These are phyloP conservation scores for Halocaridina rubra DNA, from an alignment of 2,888 invertebrate genomes.

Conservation along the genomic window DNA sequence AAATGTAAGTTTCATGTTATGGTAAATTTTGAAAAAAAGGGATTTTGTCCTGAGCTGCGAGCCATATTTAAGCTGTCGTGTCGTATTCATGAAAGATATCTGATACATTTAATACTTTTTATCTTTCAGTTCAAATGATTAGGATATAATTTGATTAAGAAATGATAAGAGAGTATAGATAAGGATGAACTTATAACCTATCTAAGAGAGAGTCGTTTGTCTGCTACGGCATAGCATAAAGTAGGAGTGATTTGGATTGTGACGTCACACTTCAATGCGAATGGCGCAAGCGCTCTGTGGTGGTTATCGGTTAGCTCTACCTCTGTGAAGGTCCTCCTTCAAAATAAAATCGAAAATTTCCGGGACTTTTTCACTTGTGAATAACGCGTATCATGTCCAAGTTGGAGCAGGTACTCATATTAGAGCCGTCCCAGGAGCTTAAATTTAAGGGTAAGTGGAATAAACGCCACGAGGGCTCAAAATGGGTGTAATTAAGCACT, in stretches of 20 bases:
- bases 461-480: no score
- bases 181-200: no score
- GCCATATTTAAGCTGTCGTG: no score
- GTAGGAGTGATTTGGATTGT: conserved; percentile 30
- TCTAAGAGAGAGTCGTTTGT: no score
- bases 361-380: conserved; percentile 22
- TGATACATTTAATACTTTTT: no score
- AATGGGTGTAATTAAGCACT: conserved; percentile 9
- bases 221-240: no score
- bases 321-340: conserved; percentile 17
- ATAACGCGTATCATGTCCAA: conserved; percentile 72
- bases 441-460: conserved; percentile 86
- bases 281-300: conserved; percentile 39
- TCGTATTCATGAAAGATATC: no score
- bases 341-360: not conserved
- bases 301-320: conserved; percentile 20
- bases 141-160: no score
- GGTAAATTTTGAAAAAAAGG: not conserved
- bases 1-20: not conserved
- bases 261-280: conserved; percentile 53
- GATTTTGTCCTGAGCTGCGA: not conserved
- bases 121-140: no score
- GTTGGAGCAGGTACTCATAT: conserved; percentile 83
- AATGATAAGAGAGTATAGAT: no score
- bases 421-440: conserved; percentile 89